Base-by-base conservation (phyloP, 2,888 invertebrate species). In the Leptopilina syphax region DNA sequence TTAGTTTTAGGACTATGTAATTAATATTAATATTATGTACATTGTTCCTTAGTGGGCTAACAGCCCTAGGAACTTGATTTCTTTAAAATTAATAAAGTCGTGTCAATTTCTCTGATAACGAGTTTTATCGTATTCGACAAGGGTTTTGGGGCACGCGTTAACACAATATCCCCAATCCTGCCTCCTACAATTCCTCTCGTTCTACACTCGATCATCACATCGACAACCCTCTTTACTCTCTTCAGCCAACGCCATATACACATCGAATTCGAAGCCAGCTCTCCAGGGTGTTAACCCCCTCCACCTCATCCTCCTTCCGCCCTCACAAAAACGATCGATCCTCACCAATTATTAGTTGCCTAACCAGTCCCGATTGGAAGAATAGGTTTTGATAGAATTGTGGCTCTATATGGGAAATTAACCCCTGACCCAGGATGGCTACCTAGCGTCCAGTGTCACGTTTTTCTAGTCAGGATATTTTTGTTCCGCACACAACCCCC, bases 311-410 rank as follows among this genome's bases (percentile, higher is more conserved):
- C 47, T 47, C 47, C 9, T 60, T 60, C 24, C 1, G 57, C 12
- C 12, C 12, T 82, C 80, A 81, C 77, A 34, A 81, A 77, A 81
- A 82, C 88, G 86, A 89, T 89, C 88, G 88, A 89, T 90, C 87
- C 85, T 82, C 86, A 87, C 88, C 90, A 89, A 89, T 90, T 89
- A 90, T 89, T 89, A 90, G 89, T 89, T 89, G 88, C 87, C 89
- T 88, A 88, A 89, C 89, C 87, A 88, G 86, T 88, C 83, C 84
- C 85, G 87, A 88, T 88, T 86, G 88, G 86, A 89, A 89, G 88
- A 89, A 89, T 89, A 87, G 87, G 84, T 34, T 88, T 88, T 86
- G 87, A 89, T 89, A 88, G 88, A 89, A 89, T 88, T 87, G 87
- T 84, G 84, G 87, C 86, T 87, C 86, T 86, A 86, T 86, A 86